Base-by-base conservation (phyloP, 1,140 invertebrate genomes). In the Periplaneta americana region DNA sequence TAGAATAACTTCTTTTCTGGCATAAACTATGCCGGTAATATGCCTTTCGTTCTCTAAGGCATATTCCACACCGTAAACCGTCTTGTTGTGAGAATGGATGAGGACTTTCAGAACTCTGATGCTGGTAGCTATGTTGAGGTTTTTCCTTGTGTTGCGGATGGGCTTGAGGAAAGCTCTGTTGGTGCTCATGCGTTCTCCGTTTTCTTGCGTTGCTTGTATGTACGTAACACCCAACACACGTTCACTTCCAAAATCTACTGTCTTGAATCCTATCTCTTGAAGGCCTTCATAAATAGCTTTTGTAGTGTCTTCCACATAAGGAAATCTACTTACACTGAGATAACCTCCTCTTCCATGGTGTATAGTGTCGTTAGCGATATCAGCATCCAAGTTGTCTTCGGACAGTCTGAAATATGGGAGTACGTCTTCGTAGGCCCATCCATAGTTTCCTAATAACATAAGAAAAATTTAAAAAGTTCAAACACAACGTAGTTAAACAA, bases 91-190 rank as follows among this genome's bases (percentile, higher is more conserved):
- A 22, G 80, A 74, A 37, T 36, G 57, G 8, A 85, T 85, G 28
- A 86, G 75, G 18, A 91, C 84, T 84, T 90, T 92, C 0, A 91
- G 93, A 0, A 90, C 94, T 0, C 91, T 90, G 0, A 94, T 91
- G 80, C 94, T 93, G 0, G 94, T 83, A 82, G 91, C 85, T 0
- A 96, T 88, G 83, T 95, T 90, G 1, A 97, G 88, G 87, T 97
- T 97, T 5, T 87, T 85, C 31, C 93, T 87, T n/a, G n/a, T n/a
- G 82, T 91, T 84, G 33, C 90, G 86, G 57, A 88, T 86, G 6
- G 94, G 93, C 57, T 90, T 84, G 0, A 96, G 85, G 85, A 92
- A 95, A 0, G 93, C 92, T 82, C 90, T 88, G 5, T 93, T 89
- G n/a, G 91, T 91, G 85, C 91, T 94, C 83, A 93, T 90, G 66